Evolutionary conservation across 2,797 vertebrate species (phyloP).

Genomic region (Kryptolebias ocellatus): DNA sequence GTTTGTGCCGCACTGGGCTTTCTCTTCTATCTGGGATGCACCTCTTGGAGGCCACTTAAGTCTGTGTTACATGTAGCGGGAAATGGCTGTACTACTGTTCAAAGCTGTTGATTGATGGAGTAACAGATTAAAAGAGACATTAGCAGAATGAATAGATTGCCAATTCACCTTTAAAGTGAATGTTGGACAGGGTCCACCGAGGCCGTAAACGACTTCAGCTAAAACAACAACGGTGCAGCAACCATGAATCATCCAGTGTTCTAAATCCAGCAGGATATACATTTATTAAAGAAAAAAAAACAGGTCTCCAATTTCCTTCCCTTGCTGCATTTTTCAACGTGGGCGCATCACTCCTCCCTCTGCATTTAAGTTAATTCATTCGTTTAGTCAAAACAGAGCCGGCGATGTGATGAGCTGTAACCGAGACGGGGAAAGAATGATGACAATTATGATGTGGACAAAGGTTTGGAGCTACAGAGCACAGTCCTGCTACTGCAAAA

Average conservation of each 20-base stretch:
- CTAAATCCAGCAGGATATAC: background rate
- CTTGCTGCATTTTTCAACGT: constrained; percentile 8
- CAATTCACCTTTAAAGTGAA: constrained; percentile 32
- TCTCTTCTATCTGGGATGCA: constrained; percentile 41
- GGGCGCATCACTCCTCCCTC: constrained; percentile 25
- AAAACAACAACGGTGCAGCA: constrained; percentile 3
- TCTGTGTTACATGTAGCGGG: constrained; percentile 6
- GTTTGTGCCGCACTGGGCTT: constrained; percentile 21
- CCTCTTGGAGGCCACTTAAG: constrained; percentile 26
- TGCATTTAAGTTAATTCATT: constrained; percentile 54
- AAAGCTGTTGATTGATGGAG: constrained; percentile 44
- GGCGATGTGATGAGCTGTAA: constrained; percentile 56
- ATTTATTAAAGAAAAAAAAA: constrained; percentile 12
- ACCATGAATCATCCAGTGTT: constrained; percentile 7
- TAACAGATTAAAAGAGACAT: constrained; percentile 35
- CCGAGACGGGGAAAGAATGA: constrained; percentile 37
- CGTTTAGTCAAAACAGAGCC: constrained; percentile 37
- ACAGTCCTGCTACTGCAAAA: constrained; percentile 56
- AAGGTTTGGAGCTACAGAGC: constrained; percentile 61
- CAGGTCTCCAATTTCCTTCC: constrained; percentile 2
- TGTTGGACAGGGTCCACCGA: constrained; percentile 17
- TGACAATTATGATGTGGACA: constrained; percentile 63
- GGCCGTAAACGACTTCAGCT: constrained; percentile 7
- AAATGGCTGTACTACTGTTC: constrained; percentile 27
- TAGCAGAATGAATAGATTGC: constrained; percentile 38